Percentiles rank a stretch among this genome's conserved stretches.
Evolutionary conservation across 2,888 invertebrate genomes (phyloP).

Genomic region (Morinoia aosen): DNA sequence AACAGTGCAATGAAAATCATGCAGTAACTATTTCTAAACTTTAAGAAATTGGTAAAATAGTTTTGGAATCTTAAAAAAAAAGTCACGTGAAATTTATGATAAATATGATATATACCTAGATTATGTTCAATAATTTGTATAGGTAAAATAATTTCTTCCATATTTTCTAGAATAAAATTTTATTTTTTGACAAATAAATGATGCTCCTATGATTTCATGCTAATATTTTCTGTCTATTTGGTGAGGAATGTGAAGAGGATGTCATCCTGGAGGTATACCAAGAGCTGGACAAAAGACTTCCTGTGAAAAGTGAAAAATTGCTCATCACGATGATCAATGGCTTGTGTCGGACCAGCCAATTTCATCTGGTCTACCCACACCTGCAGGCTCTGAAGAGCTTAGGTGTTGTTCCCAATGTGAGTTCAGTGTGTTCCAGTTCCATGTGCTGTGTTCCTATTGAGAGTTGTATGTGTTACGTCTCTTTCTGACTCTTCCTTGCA

Average conservation of each 20-base stretch:
- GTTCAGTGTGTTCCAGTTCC: not conserved
- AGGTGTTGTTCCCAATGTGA: not conserved
- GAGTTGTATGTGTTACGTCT: too few species aligned
- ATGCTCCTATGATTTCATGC: not conserved
- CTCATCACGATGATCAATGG: not conserved
- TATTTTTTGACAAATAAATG: not conserved
- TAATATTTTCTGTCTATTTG: not conserved
- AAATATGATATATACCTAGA: not conserved
- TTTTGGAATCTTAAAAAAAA: too few species aligned
- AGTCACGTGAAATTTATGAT: too few species aligned
- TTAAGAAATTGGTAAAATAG: too few species aligned
- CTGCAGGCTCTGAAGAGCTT: not conserved
- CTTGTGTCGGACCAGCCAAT: conserved; percentile 22
- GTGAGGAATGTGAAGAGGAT: not conserved
- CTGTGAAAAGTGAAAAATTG: not conserved
- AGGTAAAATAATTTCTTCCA: not conserved
- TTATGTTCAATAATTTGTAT: not conserved
- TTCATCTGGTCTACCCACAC: not conserved
- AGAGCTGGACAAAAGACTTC: not conserved
- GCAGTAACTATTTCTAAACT: too few species aligned
- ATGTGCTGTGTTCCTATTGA: too few species aligned
- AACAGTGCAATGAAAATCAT: too few species aligned
- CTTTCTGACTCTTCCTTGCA: too few species aligned
- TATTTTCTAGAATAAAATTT: not conserved
- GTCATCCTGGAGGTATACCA: not conserved